Evolutionary conservation across 2,888 invertebrate genomes (phyloP), one percentile per base, ranked within the genome.

Genomic region (Aphodius granarius): DNA sequence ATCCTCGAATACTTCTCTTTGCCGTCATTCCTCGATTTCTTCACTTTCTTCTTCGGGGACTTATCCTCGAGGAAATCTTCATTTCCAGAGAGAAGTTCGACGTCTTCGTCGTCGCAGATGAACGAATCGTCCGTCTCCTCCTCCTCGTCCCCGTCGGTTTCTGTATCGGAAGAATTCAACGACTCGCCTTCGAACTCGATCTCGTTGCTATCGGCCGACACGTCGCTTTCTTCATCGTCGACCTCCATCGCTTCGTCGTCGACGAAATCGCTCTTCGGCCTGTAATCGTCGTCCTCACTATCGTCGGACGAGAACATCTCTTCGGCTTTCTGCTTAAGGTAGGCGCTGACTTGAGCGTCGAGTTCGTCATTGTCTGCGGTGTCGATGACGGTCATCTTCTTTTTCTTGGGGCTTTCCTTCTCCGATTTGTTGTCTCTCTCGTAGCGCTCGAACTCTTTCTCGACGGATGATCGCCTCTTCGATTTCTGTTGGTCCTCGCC

Each of bases 131-230:
- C 72, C 72, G 81, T 83, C 72, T 83, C 82, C 19, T 84, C 83
- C 65, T 82, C 83, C 64, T 82, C 81, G 20, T 80, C 80, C 5
- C 76, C 74, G 74, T 82, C 77, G 43, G 13, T 65, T 75, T 81
- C 80, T 1, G 83, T 81, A 73, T 83, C 83, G 0, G 82, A 80
- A 72, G 80, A 83, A 66, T 85, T 81, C 43, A 87, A 80, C 4
- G 85, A 85, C 81, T 87, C 87, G 16, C 87, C 87, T 75, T 83
- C 82, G 78, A 85, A 86, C 3, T 83, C 78, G 21, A 87, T 86
- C 63, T 85, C 84, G 78, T 86, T 87, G 73, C 86, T 86, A 21
- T 81, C 85, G 80, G 86, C 85, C 62, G 85, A 84, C 13, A 86
- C 85, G 13, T 68, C 68, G 15, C 3, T 20, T 3, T 85, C 85